Percentiles rank a stretch among this genome's conserved stretches.
Evolutionary conservation across 1,140 invertebrate genomes (phyloP).

Genomic region (Drosophila lini): DNA sequence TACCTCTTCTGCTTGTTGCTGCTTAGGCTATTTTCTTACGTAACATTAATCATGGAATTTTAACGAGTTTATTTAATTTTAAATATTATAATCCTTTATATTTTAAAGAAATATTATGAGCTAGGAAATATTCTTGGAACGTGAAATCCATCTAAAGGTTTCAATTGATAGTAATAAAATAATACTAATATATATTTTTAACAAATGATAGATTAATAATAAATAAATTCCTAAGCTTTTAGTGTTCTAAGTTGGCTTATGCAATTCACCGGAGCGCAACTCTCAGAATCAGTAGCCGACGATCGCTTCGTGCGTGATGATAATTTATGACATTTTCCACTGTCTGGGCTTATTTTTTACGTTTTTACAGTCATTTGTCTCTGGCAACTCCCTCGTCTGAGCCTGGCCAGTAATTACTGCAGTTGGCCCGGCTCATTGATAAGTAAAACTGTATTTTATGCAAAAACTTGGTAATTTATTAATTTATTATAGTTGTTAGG

Average conservation of each 20-base stretch:
- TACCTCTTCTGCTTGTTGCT: constrained; percentile 26
- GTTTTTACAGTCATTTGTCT: constrained; percentile 70
- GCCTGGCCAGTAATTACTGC: constrained; percentile 57
- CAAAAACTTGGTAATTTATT: constrained; percentile 77
- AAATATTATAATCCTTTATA: not conserved
- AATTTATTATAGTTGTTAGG: constrained; percentile 75
- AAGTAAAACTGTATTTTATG: constrained; percentile 71
- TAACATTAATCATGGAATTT: constrained; percentile 61
- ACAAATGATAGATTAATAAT: not conserved
- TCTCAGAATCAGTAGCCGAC: constrained; percentile 21
- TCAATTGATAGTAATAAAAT: no score
- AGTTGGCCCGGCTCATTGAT: constrained; percentile 66
- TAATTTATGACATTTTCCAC: constrained; percentile 63
- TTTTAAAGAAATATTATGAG: not conserved
- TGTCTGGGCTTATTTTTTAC: constrained; percentile 26
- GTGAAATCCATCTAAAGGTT: not conserved
- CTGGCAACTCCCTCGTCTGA: constrained; percentile 31
- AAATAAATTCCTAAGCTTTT: not conserved
- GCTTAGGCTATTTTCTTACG: constrained; percentile 4
- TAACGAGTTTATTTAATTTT: not conserved
- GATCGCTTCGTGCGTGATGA: constrained; percentile 49
- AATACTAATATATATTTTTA: no score
- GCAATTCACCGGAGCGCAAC: constrained; percentile 40
- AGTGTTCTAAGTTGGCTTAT: constrained; percentile 3
- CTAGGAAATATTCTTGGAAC: not conserved